phyloP scores from a whole-genome alignment of 2,888 invertebrate species.

The Molorchus minor region DNA sequence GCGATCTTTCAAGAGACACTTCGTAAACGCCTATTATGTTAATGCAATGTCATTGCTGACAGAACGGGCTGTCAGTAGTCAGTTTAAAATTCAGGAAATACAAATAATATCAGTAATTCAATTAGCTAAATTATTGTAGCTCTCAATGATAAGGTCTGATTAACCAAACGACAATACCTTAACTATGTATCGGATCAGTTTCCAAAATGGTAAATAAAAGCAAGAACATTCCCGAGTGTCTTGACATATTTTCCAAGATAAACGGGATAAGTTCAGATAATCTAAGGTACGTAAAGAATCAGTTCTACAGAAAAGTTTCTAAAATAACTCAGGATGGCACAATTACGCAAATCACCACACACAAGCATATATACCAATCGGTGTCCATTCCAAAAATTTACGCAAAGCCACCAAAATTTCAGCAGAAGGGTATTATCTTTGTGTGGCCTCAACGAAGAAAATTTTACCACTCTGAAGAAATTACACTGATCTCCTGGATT shows the following conservation, averaged over 20 bases:
- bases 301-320: constrained; percentile 39
- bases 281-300: constrained; percentile 43
- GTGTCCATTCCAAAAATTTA: constrained; percentile 40
- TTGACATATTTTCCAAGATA: constrained; percentile 41
- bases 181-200: neutral
- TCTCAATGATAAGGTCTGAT: neutral
- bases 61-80: neutral
- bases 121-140: neutral
- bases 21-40: too few relatives aligned
- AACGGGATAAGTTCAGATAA: constrained; percentile 39
- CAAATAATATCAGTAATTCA: too few relatives aligned
- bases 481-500: constrained; percentile 48
- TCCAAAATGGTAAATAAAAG: neutral
- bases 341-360: constrained; percentile 22
- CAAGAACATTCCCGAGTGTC: constrained; percentile 31
- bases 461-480: constrained; percentile 42
- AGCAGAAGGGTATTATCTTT: constrained; percentile 46
- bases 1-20: too few relatives aligned
- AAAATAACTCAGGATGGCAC: constrained; percentile 3
- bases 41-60: neutral
- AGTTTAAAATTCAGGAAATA: neutral
- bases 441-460: constrained; percentile 45
- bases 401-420: constrained; percentile 36
- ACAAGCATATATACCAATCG: constrained; percentile 41
- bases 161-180: neutral